Conservation (phyloP, 2,888 invertebrate genomes). For the Carterocephalus palaemon region DNA sequence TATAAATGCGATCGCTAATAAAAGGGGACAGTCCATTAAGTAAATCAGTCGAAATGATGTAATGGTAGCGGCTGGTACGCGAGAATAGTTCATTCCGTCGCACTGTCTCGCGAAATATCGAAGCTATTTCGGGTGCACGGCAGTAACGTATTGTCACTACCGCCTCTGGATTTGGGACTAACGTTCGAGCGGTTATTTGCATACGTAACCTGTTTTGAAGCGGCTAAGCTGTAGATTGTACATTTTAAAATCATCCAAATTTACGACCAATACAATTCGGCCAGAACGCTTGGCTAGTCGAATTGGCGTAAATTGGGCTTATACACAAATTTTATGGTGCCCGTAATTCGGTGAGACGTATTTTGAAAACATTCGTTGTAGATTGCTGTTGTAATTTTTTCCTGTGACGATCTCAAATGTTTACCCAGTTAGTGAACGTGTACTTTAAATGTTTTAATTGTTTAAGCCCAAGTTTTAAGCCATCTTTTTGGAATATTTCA, state of each 20-base stretch:
- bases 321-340: slow-evolving; percentile 11
- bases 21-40: slow-evolving; percentile 20
- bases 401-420: no score
- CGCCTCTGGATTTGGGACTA: slow-evolving; percentile 24
- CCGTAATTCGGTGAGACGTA: slow-evolving; percentile 2
- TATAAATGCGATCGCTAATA: slow-evolving; percentile 19
- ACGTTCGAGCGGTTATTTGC: slow-evolving; percentile 23
- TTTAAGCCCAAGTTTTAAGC: no score
- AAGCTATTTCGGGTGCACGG: slow-evolving; percentile 15
- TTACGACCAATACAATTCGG: slow-evolving; percentile 23
- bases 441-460: no score
- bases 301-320: slow-evolving; percentile 8
- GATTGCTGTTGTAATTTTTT: no score
- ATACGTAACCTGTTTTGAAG: slow-evolving; percentile 25
- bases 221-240: slow-evolving; percentile 22
- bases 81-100: slow-evolving; percentile 23
- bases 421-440: no score
- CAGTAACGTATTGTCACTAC: slow-evolving; percentile 25
- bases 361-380: no score
- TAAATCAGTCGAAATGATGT: slow-evolving; percentile 22
- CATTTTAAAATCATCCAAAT: slow-evolving; percentile 25
- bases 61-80: slow-evolving; percentile 14
- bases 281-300: not conserved
- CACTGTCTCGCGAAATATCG: slow-evolving; percentile 23
- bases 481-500: no score